Base-by-base conservation (phyloP, 2,888 invertebrate species). In the Candidula unifasciata region DNA sequence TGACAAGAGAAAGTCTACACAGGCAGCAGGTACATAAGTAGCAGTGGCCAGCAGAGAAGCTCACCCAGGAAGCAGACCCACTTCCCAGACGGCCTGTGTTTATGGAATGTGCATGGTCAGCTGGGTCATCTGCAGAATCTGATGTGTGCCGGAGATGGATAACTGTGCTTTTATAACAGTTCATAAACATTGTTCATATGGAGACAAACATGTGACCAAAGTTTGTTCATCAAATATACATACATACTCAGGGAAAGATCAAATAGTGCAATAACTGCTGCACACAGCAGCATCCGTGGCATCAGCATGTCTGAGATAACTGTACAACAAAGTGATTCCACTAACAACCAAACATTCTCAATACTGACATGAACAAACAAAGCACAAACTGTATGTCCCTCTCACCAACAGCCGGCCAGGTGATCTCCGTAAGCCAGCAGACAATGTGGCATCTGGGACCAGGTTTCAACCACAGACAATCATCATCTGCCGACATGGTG, bases 21-120 rank as follows among this genome's bases (percentile, higher is more conserved):
- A 44, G 8, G 44, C 44, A 44, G 2, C 35, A 35, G 35, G 69
- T 69, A 69, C 69, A 69, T 35, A 69, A 69, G 69, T 35, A 69
- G 35, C 2, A 37, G 35, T 33, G 30, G 21, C 35, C 24, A 37
- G 69, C 18, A 13, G 35, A 35, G 13, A 44, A 44, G 44, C 44
- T 13, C 6, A 44, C 5, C 60, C n/a, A 27, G 0, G 44, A 44
- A n/a, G 24, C 0, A 73, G 10, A 3, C n/a, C 44, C 44, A n/a
- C 10, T 18, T 73, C 10, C 44, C 73, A 27, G 73, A 13, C 24
- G n/a, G 37, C 37, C 24, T 44, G 27, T 44, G n/a, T 73, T 16
- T 27, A 44, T 73, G 73, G 73, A 73, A 73, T 73, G 73, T 73
- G 73, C 44, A n/a, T 21, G 73, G 27, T 27, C 73, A 44, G 3